Base-by-base conservation (phyloP, 2,113 vertebrate species). In the Regulus satrapa region DNA sequence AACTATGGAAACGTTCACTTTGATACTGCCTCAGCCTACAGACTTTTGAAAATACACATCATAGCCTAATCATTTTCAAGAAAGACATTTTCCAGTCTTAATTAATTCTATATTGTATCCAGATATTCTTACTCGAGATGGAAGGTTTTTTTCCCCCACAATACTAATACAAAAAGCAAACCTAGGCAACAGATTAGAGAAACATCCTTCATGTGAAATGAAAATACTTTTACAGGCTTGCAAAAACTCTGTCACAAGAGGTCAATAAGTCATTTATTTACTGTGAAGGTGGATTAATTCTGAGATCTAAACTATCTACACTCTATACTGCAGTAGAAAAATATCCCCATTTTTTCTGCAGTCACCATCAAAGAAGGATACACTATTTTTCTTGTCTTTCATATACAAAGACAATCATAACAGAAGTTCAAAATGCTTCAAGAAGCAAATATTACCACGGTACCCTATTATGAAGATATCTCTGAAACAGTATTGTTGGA, bases 401-500 rank as follows among this genome's bases (percentile, higher is more conserved):
- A 92, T 94, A 96, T 93, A 96, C 40, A 97, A 97, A 95, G 93
- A 96, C 76, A 96, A 94, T 79, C 66, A 85, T 71, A 63, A 91
- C 20, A 88, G 81, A 98, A 96, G 91, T 96, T 96, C 96, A 97
- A 96, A 97, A 97, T 96, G 94, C 94, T 95, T 91, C 82, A 96
- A 76, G 76, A 97, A 98, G 97, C 92, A 97, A 96, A 98, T 83
- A 81, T 95, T 95, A 94, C 89, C 59, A 45, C 91, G 91, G 98
- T 98, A 98, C 97, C 96, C 71, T 97, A 98, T 95, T 97, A 82
- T 96, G 94, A 97, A 97, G 96, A 81, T 97, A 93, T 95, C 95
- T 97, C 96, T 95, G 95, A 98, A 98, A 98, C 96, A 98, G 96
- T 95, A 97, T 98, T 95, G 97, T 98, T 98, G 97, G 98, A 98